These are phyloP conservation scores for Protodeltote pygarga DNA, from an alignment of 2,888 invertebrate genomes.

Conservation along the genomic window DNA sequence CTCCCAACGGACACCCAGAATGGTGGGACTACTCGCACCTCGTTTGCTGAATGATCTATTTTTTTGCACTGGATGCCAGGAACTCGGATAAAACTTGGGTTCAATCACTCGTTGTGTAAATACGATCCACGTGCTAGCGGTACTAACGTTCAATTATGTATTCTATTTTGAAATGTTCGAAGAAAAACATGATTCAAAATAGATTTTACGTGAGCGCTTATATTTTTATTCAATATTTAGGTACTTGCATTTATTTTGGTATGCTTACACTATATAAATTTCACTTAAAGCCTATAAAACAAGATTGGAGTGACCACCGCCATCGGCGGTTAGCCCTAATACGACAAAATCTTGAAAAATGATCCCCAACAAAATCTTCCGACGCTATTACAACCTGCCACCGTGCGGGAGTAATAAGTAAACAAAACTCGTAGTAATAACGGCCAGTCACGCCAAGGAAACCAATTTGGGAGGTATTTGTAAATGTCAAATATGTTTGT, in stretches of 20 bases:
- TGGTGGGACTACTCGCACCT: constrained; percentile 78
- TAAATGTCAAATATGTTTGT: constrained; percentile 86
- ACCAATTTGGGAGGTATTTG: constrained; percentile 84
- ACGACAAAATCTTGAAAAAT: constrained; percentile 47
- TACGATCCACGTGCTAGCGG: constrained; percentile 35
- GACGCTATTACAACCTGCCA: constrained; percentile 55
- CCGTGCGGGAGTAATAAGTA: constrained; percentile 73
- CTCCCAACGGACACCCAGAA: constrained; percentile 79
- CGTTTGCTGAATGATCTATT: constrained; percentile 80
- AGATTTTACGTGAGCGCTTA: constrained; percentile 2
- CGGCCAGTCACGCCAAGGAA: constrained; percentile 82
- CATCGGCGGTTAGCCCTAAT: constrained; percentile 35
- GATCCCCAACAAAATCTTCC: constrained; percentile 50
- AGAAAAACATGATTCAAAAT: neutral
- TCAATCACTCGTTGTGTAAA: constrained; percentile 40
- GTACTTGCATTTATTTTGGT: constrained; percentile 15
- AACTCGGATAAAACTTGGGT: constrained; percentile 31
- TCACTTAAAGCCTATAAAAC: constrained; percentile 24
- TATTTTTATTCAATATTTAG: constrained; percentile 14
- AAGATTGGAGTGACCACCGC: constrained; percentile 28
- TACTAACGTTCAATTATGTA: constrained; percentile 19
- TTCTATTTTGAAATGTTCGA: constrained; percentile 23
- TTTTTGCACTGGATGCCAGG: constrained; percentile 59
- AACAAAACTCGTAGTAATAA: constrained; percentile 81
- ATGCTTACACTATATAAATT: constrained; percentile 16